A percentile compares a stretch with the other conserved stretches of the same genome.
Evolutionary conservation across 30 jellyfish, hydroid and myxozoan species (phyloP).

Genomic region (Sanderia malayensis): DNA sequence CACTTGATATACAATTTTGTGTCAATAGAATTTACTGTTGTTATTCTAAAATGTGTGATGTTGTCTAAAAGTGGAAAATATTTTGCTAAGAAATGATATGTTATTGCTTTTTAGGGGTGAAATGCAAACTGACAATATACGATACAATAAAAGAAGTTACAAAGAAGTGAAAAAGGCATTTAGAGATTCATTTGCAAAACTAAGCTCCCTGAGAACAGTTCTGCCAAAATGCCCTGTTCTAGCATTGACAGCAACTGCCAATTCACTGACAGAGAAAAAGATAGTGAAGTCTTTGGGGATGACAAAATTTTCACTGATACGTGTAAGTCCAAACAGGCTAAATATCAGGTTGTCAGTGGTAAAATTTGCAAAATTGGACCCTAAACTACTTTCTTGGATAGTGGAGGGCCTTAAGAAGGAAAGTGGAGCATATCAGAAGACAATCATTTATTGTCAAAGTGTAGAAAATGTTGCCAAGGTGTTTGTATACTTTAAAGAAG

Average conservation of each 20-base stretch:
- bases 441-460: slow-evolving; percentile 29
- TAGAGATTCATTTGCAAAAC: neutral
- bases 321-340: slow-evolving; percentile 31
- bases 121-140: neutral
- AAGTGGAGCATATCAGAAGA: neutral
- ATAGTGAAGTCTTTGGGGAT: slow-evolving; percentile 29
- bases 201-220: neutral
- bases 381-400: slow-evolving; percentile 8
- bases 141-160: neutral
- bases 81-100: neutral
- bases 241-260: slow-evolving; percentile 38
- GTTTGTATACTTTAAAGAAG: slow-evolving; percentile 10
- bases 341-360: slow-evolving; percentile 3
- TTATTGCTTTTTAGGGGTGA: slow-evolving; percentile 1
- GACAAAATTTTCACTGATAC: slow-evolving; percentile 2
- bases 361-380: slow-evolving; percentile 5
- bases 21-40: no score
- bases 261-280: slow-evolving; percentile 6
- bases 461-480: slow-evolving; percentile 27
- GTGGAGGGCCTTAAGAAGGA: slow-evolving; percentile 24
- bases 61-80: neutral
- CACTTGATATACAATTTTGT: neutral
- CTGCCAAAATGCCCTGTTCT: slow-evolving; percentile 16
- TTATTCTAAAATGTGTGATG: neutral
- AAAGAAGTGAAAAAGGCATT: slow-evolving; percentile 4